Conservation (phyloP, 2,797 vertebrate genomes). For the Leuciscus waleckii region DNA sequence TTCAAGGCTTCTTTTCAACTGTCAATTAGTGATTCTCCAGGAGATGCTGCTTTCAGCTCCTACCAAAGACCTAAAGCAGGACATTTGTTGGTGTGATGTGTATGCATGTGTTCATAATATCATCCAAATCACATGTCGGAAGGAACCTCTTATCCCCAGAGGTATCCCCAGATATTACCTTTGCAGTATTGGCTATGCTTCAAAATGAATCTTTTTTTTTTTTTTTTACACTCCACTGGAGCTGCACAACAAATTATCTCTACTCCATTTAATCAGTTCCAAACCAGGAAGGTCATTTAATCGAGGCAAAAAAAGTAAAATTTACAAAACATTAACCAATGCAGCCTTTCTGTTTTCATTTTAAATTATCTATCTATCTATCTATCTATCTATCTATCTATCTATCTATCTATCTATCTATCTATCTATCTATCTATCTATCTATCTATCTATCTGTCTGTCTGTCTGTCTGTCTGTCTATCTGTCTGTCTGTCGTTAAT, state of each 20-base stretch:
- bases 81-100: slow-evolving; percentile 7
- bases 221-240: slow-evolving; percentile 6
- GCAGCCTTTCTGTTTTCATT: too few relatives aligned
- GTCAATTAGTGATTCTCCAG: slow-evolving; percentile 75
- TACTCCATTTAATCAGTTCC: slow-evolving; percentile 25
- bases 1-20: slow-evolving; percentile 71
- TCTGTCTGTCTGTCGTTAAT: too few relatives aligned
- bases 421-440: not conserved
- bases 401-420: too few relatives aligned
- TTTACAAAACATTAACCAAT: not conserved
- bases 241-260: slow-evolving; percentile 19
- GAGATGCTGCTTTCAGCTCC: slow-evolving; percentile 32
- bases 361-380: not conserved
- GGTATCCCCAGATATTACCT: not conserved
- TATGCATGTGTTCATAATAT: not conserved
- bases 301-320: slow-evolving; percentile 19
- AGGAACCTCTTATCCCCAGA: not conserved
- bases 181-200: not conserved
- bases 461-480: too few relatives aligned
- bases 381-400: not conserved
- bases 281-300: slow-evolving; percentile 40
- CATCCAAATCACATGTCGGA: not conserved
- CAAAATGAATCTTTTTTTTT: not conserved
- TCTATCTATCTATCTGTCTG: not conserved
- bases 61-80: not conserved